These are phyloP conservation scores for Dynastes grantii DNA, from an alignment of 2,888 invertebrate genomes.

Conservation along the genomic window DNA sequence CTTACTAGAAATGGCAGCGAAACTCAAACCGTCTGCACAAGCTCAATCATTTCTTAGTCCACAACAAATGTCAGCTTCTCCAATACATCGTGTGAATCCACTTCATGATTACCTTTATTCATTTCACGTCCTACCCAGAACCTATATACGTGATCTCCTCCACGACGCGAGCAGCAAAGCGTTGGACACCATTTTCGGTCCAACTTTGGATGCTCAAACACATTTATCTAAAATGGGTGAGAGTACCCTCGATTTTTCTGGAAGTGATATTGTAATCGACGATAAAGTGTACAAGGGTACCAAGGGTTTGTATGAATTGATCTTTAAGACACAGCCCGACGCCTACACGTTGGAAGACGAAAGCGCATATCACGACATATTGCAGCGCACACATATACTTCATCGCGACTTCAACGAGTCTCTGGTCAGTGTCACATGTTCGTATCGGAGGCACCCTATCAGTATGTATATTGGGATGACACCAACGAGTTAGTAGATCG, in stretches of 20 bases:
- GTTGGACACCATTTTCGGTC: not conserved
- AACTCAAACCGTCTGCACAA: not conserved
- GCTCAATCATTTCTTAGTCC: not conserved
- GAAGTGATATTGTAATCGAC: too few species aligned
- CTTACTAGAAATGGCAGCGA: slow-evolving; percentile 5
- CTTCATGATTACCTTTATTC: not conserved
- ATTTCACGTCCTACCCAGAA: not conserved
- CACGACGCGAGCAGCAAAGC: not conserved
- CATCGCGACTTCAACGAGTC: slow-evolving; percentile 35
- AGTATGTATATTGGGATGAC: slow-evolving; percentile 49
- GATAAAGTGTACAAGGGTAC: too few species aligned
- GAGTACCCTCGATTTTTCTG: not conserved
- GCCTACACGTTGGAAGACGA: slow-evolving; percentile 34
- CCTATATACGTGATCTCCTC: not conserved
- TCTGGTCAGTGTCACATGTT: not conserved
- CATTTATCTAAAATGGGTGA: slow-evolving; percentile 34
- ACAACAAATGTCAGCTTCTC: not conserved
- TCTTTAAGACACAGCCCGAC: slow-evolving; percentile 50
- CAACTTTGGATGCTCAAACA: not conserved
- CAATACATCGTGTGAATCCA: too few species aligned
- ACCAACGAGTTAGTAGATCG: not conserved
- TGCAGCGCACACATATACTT: slow-evolving; percentile 36
- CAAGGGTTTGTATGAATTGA: slow-evolving; percentile 50
- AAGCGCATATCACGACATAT: not conserved
- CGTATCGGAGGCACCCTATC: not conserved